phyloP scores from a whole-genome alignment of 2,797 vertebrate species.

The Acridotheres tristis region DNA sequence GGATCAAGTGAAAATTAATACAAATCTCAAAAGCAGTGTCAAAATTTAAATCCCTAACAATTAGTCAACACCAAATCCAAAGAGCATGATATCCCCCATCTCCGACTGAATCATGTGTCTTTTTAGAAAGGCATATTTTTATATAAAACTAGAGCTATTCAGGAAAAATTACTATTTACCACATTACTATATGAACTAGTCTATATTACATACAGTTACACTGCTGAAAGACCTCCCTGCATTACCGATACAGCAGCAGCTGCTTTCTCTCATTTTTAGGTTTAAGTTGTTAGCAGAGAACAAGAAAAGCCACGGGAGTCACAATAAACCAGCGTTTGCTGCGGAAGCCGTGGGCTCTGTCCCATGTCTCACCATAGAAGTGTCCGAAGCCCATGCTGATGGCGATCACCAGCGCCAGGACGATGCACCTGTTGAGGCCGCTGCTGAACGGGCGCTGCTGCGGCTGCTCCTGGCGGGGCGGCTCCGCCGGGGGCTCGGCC shows the following conservation, averaged over 20 bases:
- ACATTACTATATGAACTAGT: background rate
- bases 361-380: slow-evolving; percentile 84
- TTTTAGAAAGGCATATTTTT: background rate
- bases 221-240: background rate
- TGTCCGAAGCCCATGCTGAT: slow-evolving; percentile 92
- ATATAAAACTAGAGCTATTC: background rate
- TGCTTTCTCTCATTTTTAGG: background rate
- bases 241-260: background rate
- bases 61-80: background rate
- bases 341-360: rapidly evolving
- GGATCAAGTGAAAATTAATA: slow-evolving; percentile 9
- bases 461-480: slow-evolving; percentile 7
- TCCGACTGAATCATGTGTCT: background rate
- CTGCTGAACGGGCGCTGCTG: slow-evolving; percentile 58
- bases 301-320: rapidly evolving
- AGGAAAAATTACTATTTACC: background rate
- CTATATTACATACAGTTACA: background rate
- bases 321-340: background rate
- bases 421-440: slow-evolving; percentile 85
- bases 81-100: background rate
- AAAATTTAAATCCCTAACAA: background rate
- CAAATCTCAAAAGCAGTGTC: background rate
- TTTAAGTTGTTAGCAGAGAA: background rate
- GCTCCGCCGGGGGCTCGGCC: background rate
- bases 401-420: slow-evolving; percentile 87